A percentile compares a stretch with the other conserved stretches of the same genome.
phyloP scores from a whole-genome alignment of 2,113 vertebrate genomes.

The Hemicordylus capensis region DNA sequence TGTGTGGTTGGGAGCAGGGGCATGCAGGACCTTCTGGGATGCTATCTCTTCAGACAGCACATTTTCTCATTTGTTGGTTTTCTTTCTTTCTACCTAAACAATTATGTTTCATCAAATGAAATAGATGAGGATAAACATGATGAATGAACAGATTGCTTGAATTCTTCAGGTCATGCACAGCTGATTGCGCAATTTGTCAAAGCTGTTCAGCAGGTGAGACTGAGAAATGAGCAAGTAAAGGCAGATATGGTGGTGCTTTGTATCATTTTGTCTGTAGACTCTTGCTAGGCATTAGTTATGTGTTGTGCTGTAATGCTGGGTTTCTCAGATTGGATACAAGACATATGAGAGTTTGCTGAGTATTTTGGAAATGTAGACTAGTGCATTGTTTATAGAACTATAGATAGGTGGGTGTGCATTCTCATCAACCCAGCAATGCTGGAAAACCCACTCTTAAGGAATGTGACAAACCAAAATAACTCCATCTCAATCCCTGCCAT shows the following conservation, averaged over 20 bases:
- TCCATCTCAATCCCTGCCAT: too few species aligned
- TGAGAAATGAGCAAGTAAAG: neutral
- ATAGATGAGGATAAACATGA: neutral
- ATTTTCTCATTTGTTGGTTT: neutral
- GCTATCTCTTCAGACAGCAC: neutral
- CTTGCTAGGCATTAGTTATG: neutral
- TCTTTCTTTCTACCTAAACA: neutral
- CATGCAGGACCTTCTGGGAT: neutral
- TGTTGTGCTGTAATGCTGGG: too few species aligned
- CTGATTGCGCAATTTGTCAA: neutral
- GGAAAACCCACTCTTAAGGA: too few species aligned
- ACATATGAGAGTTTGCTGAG: too few species aligned
- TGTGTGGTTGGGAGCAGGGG: rapidly evolving
- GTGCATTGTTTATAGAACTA: too few species aligned
- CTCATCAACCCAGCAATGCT: too few species aligned
- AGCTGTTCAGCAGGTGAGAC: neutral
- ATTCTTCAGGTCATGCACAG: neutral
- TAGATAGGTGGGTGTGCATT: too few species aligned
- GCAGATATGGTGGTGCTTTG: neutral
- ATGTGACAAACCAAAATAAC: too few species aligned
- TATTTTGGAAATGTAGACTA: too few species aligned
- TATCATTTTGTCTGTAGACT: neutral
- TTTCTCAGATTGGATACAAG: too few species aligned
- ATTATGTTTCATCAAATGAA: neutral
- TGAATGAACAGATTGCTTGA: neutral